Percentiles rank a stretch among this genome's conserved stretches.
Evolutionary conservation across 2,888 invertebrate genomes (phyloP).

Genomic region (Caenorhabditis zanzibari): DNA sequence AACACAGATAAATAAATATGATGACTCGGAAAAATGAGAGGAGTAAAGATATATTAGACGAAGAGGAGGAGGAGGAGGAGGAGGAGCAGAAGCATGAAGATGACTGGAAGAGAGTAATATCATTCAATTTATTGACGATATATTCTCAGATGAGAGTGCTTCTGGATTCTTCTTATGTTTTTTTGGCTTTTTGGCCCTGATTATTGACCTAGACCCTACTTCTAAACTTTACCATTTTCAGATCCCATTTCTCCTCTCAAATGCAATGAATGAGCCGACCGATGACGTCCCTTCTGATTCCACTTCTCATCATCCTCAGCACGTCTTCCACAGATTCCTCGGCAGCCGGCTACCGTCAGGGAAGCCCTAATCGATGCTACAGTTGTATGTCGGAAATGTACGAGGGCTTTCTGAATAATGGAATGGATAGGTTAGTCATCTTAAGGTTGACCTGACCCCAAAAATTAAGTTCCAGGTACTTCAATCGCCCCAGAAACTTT

Average conservation of each 20-base stretch:
- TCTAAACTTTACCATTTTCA: constrained; percentile 12
- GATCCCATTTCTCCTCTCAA: constrained; percentile 18
- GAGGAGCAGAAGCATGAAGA: constrained; percentile 8
- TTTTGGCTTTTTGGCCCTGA: not conserved
- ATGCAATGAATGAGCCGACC: constrained; percentile 55
- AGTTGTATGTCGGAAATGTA: constrained; percentile 81
- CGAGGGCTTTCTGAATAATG: constrained; percentile 76
- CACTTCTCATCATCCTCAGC: constrained; percentile 5
- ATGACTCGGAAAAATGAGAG: constrained; percentile 17
- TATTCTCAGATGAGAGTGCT: constrained; percentile 16
- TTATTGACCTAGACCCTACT: too few relatives aligned
- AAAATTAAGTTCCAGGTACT: constrained; percentile 71
- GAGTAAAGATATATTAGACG: constrained; percentile 21
- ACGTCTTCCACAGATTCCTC: not conserved
- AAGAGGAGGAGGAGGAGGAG: too few relatives aligned
- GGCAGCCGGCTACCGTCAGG: constrained; percentile 38
- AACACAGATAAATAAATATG: constrained; percentile 62
- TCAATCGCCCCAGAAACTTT: constrained; percentile 81
- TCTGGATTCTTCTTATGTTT: not conserved
- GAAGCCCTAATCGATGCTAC: constrained; percentile 78
- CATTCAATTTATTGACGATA: constrained; percentile 33
- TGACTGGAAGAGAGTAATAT: constrained; percentile 22
- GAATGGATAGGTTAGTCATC: constrained; percentile 66
- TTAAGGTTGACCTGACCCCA: not conserved
- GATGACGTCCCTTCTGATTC: constrained; percentile 28